These are phyloP conservation scores for Cantharis lateralis DNA, from an alignment of 2,888 invertebrate species.

Conservation along the genomic window DNA sequence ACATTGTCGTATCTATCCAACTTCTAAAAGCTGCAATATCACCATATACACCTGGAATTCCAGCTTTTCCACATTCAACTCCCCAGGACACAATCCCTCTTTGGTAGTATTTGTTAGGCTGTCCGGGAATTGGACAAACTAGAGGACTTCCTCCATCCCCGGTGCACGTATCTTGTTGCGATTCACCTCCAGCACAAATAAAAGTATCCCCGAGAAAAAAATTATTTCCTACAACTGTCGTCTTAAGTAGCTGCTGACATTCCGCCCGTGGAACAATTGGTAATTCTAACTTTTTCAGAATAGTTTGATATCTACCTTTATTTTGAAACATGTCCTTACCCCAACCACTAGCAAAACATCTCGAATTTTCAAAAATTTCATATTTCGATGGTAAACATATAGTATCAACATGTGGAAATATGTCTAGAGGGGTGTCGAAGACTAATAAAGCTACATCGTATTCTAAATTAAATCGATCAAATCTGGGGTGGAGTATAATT, in stretches of 20 bases:
- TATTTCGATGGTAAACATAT: slow-evolving; percentile 66
- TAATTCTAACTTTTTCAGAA: slow-evolving; percentile 70
- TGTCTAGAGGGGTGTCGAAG: slow-evolving; percentile 63
- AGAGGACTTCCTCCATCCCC: slow-evolving; percentile 80
- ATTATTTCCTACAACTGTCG: slow-evolving; percentile 67
- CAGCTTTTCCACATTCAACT: slow-evolving; percentile 57
- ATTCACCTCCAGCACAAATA: slow-evolving; percentile 79
- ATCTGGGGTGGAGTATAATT: slow-evolving; percentile 66
- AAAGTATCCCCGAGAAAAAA: slow-evolving; percentile 71
- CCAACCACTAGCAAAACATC: slow-evolving; percentile 76
- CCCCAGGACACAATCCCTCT: slow-evolving; percentile 62
- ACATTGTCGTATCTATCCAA: slow-evolving; percentile 50
- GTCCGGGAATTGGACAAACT: slow-evolving; percentile 68
- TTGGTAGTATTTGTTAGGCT: slow-evolving; percentile 57
- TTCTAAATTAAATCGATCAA: slow-evolving; percentile 67
- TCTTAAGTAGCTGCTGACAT: slow-evolving; percentile 58
- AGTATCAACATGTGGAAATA: slow-evolving; percentile 71
- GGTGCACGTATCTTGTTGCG: slow-evolving; percentile 72
- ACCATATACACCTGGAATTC: slow-evolving; percentile 60
- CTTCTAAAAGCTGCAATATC: slow-evolving; percentile 54
- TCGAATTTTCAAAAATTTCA: slow-evolving; percentile 43
- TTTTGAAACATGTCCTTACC: slow-evolving; percentile 72
- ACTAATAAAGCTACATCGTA: slow-evolving; percentile 78
- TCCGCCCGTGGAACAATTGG: slow-evolving; percentile 62
- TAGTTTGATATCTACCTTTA: slow-evolving; percentile 53